Percentiles rank a stretch among this genome's conserved stretches.
phyloP scores from a whole-genome alignment of 2,797 vertebrate genomes.

The Nothura maculosa region DNA sequence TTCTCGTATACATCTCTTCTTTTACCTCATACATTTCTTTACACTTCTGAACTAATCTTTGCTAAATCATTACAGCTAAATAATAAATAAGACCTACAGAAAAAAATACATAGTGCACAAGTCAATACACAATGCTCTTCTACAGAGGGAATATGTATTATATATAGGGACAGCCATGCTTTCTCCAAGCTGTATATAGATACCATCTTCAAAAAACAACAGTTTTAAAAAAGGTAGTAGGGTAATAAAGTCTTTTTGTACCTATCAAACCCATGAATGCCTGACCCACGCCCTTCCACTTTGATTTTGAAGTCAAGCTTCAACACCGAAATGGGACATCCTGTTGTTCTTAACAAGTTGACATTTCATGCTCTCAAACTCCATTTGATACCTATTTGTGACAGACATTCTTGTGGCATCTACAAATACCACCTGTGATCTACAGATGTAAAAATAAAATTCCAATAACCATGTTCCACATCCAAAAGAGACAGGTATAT shows the following conservation, averaged over 20 bases:
- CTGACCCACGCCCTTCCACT: background rate
- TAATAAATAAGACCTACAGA: rapidly evolving
- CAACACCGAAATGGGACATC: background rate
- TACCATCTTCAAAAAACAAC: background rate
- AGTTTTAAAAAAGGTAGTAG: too few relatives aligned
- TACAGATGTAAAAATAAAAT: background rate
- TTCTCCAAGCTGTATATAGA: background rate
- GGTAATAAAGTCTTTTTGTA: rapidly evolving
- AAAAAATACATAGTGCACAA: background rate
- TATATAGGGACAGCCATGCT: rapidly evolving
- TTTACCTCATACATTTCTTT: background rate
- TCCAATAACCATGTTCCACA: background rate
- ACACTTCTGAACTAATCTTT: background rate
- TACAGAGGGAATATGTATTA: rapidly evolving
- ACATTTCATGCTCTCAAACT: background rate
- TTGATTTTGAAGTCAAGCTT: background rate
- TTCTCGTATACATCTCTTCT: background rate
- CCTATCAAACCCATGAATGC: background rate
- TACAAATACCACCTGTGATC: rapidly evolving
- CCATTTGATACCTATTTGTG: background rate
- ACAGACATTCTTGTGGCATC: background rate
- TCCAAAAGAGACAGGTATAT: background rate
- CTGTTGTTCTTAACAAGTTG: background rate
- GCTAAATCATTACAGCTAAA: background rate
- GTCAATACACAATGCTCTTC: background rate